Evolutionary conservation across 64 coral and sea anemone genomes (phyloP), one percentile per base, ranked within the genome.

Genomic region (Porites australiensis): DNA sequence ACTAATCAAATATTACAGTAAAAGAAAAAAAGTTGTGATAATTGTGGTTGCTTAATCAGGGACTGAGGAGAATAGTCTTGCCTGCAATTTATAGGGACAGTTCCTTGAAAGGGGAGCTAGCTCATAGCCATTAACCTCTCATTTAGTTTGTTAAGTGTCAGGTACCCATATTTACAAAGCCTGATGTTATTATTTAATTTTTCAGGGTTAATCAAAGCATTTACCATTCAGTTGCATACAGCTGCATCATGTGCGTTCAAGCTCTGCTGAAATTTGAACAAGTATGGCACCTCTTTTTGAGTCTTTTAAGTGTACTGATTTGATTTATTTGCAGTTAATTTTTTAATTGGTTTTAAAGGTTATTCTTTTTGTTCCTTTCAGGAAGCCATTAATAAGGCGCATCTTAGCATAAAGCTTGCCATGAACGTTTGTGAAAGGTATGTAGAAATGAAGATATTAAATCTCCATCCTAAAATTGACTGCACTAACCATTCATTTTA

Each of bases 251-350:
- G 89, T 96, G 92, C 73, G 70, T 98, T 55, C 97, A 96, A 65
- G 97, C 97, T 87, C 82, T 98, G 12, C 77, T 98, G 76, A 98
- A 94, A 57, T 98, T 98, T 96, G 97, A 98, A 88, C 94, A 95
- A 79, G 97, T 98, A 92, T 22, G 58, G 13, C 13, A 37, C 27
- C 27, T 37, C 27, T 37, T 37, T 37, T 37, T 37, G 27, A 37
- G 27, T 37, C 27, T 37, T 37, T 37, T 37, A 37, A 37, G 27
- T 37, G 27, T 37, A 37, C 27, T 37, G 27, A 37, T 0, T 37
- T 37, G 1, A 37, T 37, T 37, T 37, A 37, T 37, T 37, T 37
- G 27, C 27, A 37, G 27, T 37, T 37, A 37, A 37, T 37, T 37
- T 37, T 37, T 37, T 37, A 0, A 37, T 37, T 37, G 27, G 27